Conservation (phyloP, 1,140 invertebrate genomes). For the Euura saliciscinereae region DNA sequence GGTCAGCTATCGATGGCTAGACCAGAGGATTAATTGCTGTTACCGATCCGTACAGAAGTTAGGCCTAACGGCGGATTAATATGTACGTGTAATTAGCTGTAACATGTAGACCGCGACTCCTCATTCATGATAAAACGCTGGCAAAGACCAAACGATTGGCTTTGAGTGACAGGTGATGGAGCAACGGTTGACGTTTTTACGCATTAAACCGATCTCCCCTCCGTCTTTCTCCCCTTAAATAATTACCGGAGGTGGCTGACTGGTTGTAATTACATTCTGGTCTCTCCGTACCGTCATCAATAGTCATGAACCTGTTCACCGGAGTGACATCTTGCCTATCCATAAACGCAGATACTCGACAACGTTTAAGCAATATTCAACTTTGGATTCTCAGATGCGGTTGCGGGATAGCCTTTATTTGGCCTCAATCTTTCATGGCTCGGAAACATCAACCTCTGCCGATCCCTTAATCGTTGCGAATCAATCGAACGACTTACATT, state of each 20-base stretch:
- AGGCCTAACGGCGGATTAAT: no score
- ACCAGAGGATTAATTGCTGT: no score
- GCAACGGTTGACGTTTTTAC: constrained; percentile 4
- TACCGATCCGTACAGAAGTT: no score
- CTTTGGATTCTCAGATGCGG: not conserved
- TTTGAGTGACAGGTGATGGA: constrained; percentile 25
- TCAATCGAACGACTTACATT: no score
- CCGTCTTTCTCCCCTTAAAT: not conserved
- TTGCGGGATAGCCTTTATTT: not conserved
- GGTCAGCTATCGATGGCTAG: no score
- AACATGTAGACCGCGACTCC: no score
- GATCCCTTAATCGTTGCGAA: not conserved
- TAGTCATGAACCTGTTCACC: constrained; percentile 6
- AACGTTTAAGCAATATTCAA: no score
- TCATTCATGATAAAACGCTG: no score
- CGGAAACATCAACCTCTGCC: not conserved
- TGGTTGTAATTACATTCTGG: constrained; percentile 5
- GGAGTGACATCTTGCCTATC: not conserved
- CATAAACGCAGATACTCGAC: not conserved
- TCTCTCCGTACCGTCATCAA: constrained; percentile 4
- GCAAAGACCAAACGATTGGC: not conserved
- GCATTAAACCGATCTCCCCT: not conserved
- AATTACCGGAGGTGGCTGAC: constrained; percentile 6
- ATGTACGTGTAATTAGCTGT: no score
- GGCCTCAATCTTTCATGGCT: not conserved